phyloP scores from a whole-genome alignment of 2,797 vertebrate genomes.

The Schizopygopsis malacanthus region DNA sequence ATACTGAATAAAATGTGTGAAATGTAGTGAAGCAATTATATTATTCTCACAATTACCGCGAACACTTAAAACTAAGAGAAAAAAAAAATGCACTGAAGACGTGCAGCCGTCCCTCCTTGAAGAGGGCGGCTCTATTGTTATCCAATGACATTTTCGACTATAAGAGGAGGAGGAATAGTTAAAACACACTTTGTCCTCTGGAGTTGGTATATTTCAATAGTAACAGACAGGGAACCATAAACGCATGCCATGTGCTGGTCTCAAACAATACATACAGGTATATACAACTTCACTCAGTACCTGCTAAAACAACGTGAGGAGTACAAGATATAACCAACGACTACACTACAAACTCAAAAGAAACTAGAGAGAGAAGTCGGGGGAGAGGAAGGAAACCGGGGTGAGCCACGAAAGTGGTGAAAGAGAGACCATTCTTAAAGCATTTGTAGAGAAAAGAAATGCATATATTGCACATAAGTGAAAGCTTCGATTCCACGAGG shows the following conservation, averaged over 20 bases:
- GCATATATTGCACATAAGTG: constrained; percentile 97
- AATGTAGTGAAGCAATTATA: constrained; percentile 92
- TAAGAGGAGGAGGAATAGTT: constrained; percentile 85
- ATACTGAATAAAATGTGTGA: constrained; percentile 86
- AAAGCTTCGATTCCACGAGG: constrained; percentile 93
- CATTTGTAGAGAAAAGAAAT: constrained; percentile 88
- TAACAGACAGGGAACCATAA: constrained; percentile 92
- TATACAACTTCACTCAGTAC: constrained; percentile 99
- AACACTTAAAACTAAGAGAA: constrained; percentile 76
- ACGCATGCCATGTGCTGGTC: constrained; percentile 95
- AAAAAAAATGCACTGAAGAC: constrained; percentile 73
- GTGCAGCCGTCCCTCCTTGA: constrained; percentile 71
- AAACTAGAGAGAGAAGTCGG: constrained; percentile 62
- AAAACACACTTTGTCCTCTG: constrained; percentile 88
- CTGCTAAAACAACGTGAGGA: constrained; percentile 97
- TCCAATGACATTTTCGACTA: constrained; percentile 75
- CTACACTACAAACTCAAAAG: constrained; percentile 89
- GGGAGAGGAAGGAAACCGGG: constrained; percentile 49
- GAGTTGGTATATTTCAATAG: constrained; percentile 91
- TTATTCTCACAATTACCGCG: constrained; percentile 85
- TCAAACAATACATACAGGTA: constrained; percentile 90
- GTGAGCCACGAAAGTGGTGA: constrained; percentile 81
- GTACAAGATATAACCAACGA: constrained; percentile 85
- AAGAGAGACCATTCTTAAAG: constrained; percentile 88
- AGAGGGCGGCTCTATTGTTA: constrained; percentile 71